Conservation (phyloP, 2,888 invertebrate species). For the Pyrrhosoma nymphula region DNA sequence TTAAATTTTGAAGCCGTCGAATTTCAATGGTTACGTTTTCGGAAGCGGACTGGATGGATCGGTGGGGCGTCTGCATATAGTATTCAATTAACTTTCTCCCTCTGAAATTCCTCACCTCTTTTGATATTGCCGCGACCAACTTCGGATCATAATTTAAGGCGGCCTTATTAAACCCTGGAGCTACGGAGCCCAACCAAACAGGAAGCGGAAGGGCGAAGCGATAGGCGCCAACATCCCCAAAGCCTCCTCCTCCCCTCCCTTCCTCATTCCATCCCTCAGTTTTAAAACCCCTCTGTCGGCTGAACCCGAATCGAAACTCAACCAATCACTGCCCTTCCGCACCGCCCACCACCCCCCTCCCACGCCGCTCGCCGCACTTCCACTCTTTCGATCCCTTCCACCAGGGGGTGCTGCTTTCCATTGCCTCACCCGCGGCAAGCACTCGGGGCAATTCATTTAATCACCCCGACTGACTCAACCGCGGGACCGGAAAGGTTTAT, state of each 20-base stretch:
- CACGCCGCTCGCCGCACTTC: too few species aligned
- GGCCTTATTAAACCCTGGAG: background rate
- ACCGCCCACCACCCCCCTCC: too few species aligned
- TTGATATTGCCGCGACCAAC: background rate
- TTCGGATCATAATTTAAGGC: slow-evolving; percentile 1
- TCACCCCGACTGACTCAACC: too few species aligned
- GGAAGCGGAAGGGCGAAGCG: background rate
- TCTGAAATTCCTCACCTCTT: background rate
- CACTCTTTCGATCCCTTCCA: too few species aligned
- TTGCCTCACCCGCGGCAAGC: too few species aligned
- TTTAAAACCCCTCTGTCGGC: too few species aligned
- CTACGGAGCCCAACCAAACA: background rate
- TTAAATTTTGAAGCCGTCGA: background rate
- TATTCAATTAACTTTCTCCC: slow-evolving; percentile 11
- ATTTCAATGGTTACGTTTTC: background rate
- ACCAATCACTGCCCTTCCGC: too few species aligned
- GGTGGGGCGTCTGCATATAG: background rate
- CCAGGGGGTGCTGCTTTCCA: too few species aligned
- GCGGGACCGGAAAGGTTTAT: too few species aligned
- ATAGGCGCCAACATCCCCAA: too few species aligned
- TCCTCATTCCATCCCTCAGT: background rate
- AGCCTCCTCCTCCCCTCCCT: background rate
- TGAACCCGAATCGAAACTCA: too few species aligned
- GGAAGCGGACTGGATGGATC: background rate
- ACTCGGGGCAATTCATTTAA: too few species aligned